Evolutionary conservation across 2,888 invertebrate species (phyloP), one percentile per base, ranked within the genome.

Genomic region (Drosophila helvetica): DNA sequence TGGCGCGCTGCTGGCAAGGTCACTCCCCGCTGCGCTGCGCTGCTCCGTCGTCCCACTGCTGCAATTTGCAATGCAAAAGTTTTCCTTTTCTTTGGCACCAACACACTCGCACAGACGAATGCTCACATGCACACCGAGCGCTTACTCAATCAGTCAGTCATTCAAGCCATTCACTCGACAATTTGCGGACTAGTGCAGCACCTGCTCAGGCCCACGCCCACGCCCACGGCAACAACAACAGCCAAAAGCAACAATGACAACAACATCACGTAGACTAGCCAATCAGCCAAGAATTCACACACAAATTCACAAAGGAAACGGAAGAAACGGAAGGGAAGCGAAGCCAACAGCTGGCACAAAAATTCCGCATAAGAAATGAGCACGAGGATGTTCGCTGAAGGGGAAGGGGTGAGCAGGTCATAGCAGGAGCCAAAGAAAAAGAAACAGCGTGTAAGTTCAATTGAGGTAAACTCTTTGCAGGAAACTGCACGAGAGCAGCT

Each of bases 201-300:
- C 66, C 66, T 67, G 67, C 55, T 19, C 22, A 12, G 12, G 5
- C 33, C 30, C 1, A 33, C 30, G 33, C 33, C 7, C 22, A 12
- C 33, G 12, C 12, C 30, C 3, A 33, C 30, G 22, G n/a, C 9
- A 3, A 2, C 47, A 64, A 10, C 10, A 48, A 42, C 65, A 43
- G 25, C 48, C 64, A 27, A 8, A 18, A 15, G 17, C 53, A 64
- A 25, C 8, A 22, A 22, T 22, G 22, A 38, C 9, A 27, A 38
- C 48, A 43, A 30, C 61, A n/a, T 38, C 15, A 38, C 15, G 38
- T 38, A 38, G 38, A 15, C 38, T 30, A 30, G 47, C 65, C 65
- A 66, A 66, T 66, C 66, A 66, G 66, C 67, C 22, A 33, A 25
- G 67, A 66, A 66, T 66, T 66, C 54, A 66, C 15, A 19, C n/a